Conservation (phyloP, 2,888 invertebrate genomes). For the Zygaena filipendulae region DNA sequence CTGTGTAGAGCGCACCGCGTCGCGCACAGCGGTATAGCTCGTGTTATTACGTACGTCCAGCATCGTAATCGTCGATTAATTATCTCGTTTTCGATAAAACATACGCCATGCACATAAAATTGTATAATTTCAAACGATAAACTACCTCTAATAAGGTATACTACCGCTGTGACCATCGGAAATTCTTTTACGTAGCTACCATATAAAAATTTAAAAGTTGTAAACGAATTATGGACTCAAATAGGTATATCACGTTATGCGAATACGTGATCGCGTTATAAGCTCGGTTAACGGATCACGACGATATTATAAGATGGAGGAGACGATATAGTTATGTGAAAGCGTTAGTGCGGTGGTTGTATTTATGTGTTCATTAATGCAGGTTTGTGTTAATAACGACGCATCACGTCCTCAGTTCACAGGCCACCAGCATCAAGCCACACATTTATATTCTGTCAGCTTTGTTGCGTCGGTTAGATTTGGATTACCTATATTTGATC, state of each 20-base stretch:
- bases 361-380: constrained; percentile 62
- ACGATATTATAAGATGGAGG: constrained; percentile 18
- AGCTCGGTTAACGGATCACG: constrained; percentile 22
- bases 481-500: constrained; percentile 55
- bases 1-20: too few species aligned
- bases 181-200: constrained; percentile 33
- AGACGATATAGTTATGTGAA: constrained; percentile 40
- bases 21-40: constrained; percentile 54
- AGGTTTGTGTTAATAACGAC: constrained; percentile 56
- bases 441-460: constrained; percentile 60
- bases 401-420: constrained; percentile 65
- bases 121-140: constrained; percentile 57
- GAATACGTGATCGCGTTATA: constrained; percentile 28
- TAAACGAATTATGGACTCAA: constrained; percentile 36
- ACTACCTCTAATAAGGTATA: constrained; percentile 53
- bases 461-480: constrained; percentile 57
- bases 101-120: constrained; percentile 55
- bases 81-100: constrained; percentile 63
- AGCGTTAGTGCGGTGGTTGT: constrained; percentile 29
- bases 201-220: constrained; percentile 45
- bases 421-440: constrained; percentile 45
- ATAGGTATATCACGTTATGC: constrained; percentile 28
- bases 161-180: constrained; percentile 35
- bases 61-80: constrained; percentile 66
- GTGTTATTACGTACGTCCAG: constrained; percentile 53